Evolutionary conservation across 2,113 vertebrate species (phyloP), one percentile per base, ranked within the genome.

Genomic region (Axis porcinus): DNA sequence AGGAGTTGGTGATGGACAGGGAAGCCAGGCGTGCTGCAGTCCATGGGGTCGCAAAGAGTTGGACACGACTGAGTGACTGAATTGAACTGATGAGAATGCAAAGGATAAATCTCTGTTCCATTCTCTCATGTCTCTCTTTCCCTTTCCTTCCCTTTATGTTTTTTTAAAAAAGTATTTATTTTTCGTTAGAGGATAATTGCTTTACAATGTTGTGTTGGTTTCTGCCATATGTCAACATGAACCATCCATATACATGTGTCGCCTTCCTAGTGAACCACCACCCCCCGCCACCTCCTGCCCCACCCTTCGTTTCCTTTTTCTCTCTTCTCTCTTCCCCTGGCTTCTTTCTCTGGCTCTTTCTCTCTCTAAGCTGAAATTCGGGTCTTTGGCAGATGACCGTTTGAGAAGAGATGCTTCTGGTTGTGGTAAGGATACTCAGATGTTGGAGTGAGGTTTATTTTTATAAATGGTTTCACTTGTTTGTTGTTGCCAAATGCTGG

Each of bases 11-110:
- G 67, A 74, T 74, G 67, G 36, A 40, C 10, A 40, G 67, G 36
- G 67, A 74, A 74, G 67, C 36, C 67, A 23, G 67, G 67, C 2
- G 0, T 12, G 67, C 67, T 74, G 36, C 67, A 74, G 67, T 74
- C n/a, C 67, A 25, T 23, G 11, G 36, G 2, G 67, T 3, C 1
- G 11, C 67, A 23, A 67, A 67, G 19, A 74, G 67, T 40, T 11
- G 36, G 67, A 40, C 36, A 74, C 2, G 19, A 40, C 36, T 40
- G 11, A 40, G n/a, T 1, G 0, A 74, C 67, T 0, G 0, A 74
- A 74, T 5, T 74, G 67, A 74, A 23, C 36, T 74, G 67, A 1
- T 62, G 13, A 82, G 78, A 64, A 60, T 58, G 25, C 58, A 91
- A 33, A 91, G n/a, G 79, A 54, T 62, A 95, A n/a, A 62, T 40